Evolutionary conservation across 2,113 vertebrate genomes (phyloP).

Genomic region (Podarcis muralis): DNA sequence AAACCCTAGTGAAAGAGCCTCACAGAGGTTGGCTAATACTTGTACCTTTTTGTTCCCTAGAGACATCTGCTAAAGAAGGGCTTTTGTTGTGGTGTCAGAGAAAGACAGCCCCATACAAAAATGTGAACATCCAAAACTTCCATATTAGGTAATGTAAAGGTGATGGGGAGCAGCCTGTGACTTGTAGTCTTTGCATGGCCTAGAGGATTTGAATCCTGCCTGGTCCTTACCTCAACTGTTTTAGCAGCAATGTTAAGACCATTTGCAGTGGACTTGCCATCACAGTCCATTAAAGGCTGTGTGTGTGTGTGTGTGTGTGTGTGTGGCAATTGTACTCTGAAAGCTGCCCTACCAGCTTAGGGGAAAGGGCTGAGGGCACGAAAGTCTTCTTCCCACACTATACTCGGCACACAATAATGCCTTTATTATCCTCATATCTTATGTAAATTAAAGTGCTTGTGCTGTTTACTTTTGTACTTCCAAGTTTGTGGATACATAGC

Average conservation of each 20-base stretch:
- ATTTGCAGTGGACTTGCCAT: not conserved
- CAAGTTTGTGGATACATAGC: not conserved
- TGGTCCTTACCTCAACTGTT: not conserved
- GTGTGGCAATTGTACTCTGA: not conserved
- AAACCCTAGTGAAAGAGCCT: not conserved
- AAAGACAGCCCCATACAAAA: conserved; percentile 98
- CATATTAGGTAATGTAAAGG: conserved; percentile 89
- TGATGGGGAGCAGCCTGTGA: not conserved
- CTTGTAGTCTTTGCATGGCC: conserved; percentile 11
- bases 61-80: conserved; percentile 98
- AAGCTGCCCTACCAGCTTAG: not conserved
- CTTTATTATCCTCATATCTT: not conserved
- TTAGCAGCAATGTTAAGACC: not conserved
- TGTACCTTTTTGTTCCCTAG: conserved; percentile 67
- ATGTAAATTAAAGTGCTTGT: not conserved
- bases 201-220: not conserved
- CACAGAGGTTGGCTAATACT: conserved; percentile 14
- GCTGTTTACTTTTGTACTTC: not conserved
- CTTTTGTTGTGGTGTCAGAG: conserved; percentile 98
- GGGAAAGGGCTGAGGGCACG: not conserved
- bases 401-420: not conserved
- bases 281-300: not conserved
- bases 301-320: not conserved
- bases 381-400: not conserved
- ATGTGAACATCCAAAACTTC: conserved; percentile 99